Evolutionary conservation across 1,140 invertebrate species (phyloP), one percentile per base, ranked within the genome.

Genomic region (Drosophila bocqueti): DNA sequence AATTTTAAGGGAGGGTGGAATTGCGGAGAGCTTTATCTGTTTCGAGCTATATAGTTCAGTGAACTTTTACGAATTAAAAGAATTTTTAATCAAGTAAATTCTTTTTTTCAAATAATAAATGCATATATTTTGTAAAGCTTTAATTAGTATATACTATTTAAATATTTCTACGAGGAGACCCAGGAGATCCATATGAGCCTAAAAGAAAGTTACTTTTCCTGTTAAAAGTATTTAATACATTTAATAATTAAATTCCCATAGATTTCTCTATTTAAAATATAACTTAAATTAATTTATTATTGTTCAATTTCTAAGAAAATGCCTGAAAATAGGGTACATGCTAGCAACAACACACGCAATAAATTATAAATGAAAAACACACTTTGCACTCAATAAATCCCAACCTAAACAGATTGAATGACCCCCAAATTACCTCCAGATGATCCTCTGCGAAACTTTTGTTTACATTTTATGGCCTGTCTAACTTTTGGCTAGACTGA

Each of bases 401-500:
- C 16, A 38, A 54, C 4, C 36, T 21, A 40, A 54, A 21, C 67
- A 71, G 47, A 71, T 38, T 54, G 16, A 54, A 54, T 36, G 67
- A 71, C 63, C 67, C 42, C 47, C 26, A 54, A 54, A 66, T 65
- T 45, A 50, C 46, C 21, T 42, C 63, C 62, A 57, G 45, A 60
- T 73, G 69, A 73, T 73, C 71, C 71, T 24, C 6, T n/a, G 11
- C 2, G 21, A 11, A 73, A 73, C 68, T 74, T 74, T 74, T 73
- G 71, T 45, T 43, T 38, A 73, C 46, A 73, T 52, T 73, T 73
- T 72, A 73, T 73, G 36, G 29, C 52, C 52, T 50, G 69, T 73
- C 69, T 73, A 73, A 72, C 69, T 73, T 74, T 74, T 61, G 71
- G 71, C 71, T 74, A 74, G 71, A 74, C 71, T 60, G 68, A 36